Base-by-base conservation (phyloP, 37 sponge, comb jelly and placozoan species). In the Geodia barretti region DNA sequence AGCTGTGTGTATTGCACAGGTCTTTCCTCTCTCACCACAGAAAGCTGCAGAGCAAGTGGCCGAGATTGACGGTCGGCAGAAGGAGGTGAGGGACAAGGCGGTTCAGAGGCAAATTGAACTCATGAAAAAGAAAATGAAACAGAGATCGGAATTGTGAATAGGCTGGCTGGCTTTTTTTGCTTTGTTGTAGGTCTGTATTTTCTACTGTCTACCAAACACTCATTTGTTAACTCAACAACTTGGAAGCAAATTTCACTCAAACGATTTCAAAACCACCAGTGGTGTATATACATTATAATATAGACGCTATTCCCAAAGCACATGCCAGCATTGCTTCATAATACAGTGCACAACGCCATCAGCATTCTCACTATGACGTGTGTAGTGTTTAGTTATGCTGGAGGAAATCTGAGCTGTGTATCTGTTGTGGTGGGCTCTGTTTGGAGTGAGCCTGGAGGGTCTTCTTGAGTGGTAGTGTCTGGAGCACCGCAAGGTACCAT, bases 21-120 rank as follows among this genome's bases (percentile, higher is more conserved):
- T 14, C 54, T 47, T 14, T 47, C 54, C 14, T 14, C 54, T 47
- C 54, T 47, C 54, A 7, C 14, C 54, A 47, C 54, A 47, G 54
- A 47, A n/a, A n/a, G n/a, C n/a, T n/a, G 37, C 64, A 23, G 71
- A 72, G 38, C 21, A 70, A 25, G 32, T 61, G 64, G 73, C 30
- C 1, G 64, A 68, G 42, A 69, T 65, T 35, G 34, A 68, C 29
- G 24, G 28, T 1, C 66, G 39, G 4, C 85, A 85, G 63, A 62
- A 62, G 43, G 76, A 62, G 71, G 21, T 77, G 35, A 77, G 62
- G 72, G 72, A 85, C 62, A 60, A 83, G 25, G 83, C 67, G 25
- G 17, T 43, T 17, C 39, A 83, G 74, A 83, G 83, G 74, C 83
- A 83, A 47, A 74, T 85, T 1, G 78, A 85, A 40, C 70, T 70